phyloP scores from a whole-genome alignment of 2,113 vertebrate genomes.

The Tylochromis polylepis region DNA sequence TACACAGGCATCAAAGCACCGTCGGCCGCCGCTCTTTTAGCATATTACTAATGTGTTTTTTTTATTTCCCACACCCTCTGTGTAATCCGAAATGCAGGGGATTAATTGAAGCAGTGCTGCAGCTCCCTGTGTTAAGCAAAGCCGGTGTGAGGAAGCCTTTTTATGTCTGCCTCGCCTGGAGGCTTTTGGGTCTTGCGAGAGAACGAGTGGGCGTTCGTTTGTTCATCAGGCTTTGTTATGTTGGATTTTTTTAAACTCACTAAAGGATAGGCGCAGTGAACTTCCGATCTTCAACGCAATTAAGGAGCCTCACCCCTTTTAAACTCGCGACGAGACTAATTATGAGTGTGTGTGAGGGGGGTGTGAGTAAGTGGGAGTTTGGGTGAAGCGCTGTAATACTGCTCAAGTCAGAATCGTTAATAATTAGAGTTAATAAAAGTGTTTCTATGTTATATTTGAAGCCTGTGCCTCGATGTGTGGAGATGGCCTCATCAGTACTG shows the following conservation, averaged over 20 bases:
- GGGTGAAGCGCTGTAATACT: background rate
- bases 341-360: background rate
- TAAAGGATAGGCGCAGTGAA: conserved; percentile 39
- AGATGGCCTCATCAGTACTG: background rate
- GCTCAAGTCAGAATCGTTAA: conserved; percentile 4
- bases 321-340: conserved; percentile 43
- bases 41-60: conserved; percentile 7
- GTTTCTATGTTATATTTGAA: background rate
- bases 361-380: background rate
- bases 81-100: conserved; percentile 43
- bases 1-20: conserved; percentile 41
- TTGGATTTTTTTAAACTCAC: conserved; percentile 16
- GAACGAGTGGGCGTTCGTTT: conserved; percentile 62
- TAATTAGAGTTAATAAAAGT: background rate
- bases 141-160: conserved; percentile 44
- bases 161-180: conserved; percentile 49
- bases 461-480: background rate
- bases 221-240: conserved; percentile 52
- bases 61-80: background rate
- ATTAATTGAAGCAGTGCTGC: conserved; percentile 51
- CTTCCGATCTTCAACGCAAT: conserved; percentile 46
- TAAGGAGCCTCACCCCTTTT: conserved; percentile 52
- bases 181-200: conserved; percentile 54
- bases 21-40: background rate
- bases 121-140: conserved; percentile 46